Base-by-base conservation (phyloP, 2,888 invertebrate species). In the Andrena haemorrhoa region DNA sequence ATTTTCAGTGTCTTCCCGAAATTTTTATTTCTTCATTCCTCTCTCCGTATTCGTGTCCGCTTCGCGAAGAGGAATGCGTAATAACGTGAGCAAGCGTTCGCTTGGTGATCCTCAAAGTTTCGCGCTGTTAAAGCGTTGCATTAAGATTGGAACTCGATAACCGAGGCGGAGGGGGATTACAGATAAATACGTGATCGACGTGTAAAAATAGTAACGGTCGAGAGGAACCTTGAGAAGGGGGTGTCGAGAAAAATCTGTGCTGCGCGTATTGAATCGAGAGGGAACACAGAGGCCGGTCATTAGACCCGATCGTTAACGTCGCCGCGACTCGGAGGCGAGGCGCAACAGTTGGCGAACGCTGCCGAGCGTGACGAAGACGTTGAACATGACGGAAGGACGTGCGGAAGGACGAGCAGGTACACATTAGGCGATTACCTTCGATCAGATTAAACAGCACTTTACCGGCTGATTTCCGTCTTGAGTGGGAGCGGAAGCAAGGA, bases 301-400 rank as follows among this genome's bases (percentile, higher is more conserved):
- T 87, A 84, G 64, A 63, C 51, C 29, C 76, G 58, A 75, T 79
- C 76, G 61, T 84, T 23, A 60, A 73, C 77, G 84, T 77, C 74
- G 70, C 66, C 31, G 61, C 47, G 58, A 23, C 31, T 79, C 61
- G 16, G 73, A 47, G 82, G 79, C 66, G 89, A 88, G 85, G 87
- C 85, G 91, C 90, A 92, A 91, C 92, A 92, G 92, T 91, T 92
- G 92, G 91, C 75, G 86, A 78, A 82, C 78, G 89, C 85, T 69
- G 10, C 86, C 81, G 53, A 86, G 89, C 91, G 88, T 92, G 81
- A 87, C 90, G 85, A 90, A 91, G 92, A 91, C 88, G 90, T 88
- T 92, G 84, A 75, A 76, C 68, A 79, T 64, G 75, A 72, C 88
- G 89, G 90, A 87, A 87, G 87, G 86, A 85, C 85, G 85, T 82